phyloP scores from a whole-genome alignment of 2,113 vertebrate genomes.

The Notiomystis cincta region DNA sequence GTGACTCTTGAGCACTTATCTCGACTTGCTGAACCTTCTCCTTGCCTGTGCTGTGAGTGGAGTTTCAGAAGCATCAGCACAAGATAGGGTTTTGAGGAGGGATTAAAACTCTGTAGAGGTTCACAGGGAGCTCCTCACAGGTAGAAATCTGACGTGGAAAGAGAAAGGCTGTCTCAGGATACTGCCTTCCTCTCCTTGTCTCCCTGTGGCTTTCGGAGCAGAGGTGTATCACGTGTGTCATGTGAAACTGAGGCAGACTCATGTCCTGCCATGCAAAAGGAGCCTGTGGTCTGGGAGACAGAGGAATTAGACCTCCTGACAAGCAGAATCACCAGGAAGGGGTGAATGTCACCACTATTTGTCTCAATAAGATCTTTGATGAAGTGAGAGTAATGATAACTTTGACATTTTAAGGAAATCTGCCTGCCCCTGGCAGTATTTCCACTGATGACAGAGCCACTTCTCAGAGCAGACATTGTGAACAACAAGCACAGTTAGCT shows the following conservation, averaged over 20 bases:
- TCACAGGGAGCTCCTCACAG: background rate
- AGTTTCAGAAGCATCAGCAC: background rate
- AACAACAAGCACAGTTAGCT: background rate
- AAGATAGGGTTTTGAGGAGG: background rate
- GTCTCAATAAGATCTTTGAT: background rate
- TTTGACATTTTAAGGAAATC: constrained; percentile 1
- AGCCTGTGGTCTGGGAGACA: accelerated
- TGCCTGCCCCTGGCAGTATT: background rate
- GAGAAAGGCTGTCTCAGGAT: background rate
- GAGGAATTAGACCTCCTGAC: background rate
- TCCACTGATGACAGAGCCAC: background rate
- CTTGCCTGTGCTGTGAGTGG: background rate
- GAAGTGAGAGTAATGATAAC: background rate
- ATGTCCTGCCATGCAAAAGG: background rate
- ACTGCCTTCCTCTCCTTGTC: accelerated
- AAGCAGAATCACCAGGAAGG: background rate
- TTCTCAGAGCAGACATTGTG: background rate
- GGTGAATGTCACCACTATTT: background rate
- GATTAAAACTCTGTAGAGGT: background rate
- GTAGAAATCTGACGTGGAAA: background rate
- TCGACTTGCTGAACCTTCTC: background rate
- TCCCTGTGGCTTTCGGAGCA: background rate
- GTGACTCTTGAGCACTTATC: accelerated
- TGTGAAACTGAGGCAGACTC: background rate
- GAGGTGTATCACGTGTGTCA: background rate